A percentile compares a stretch with the other conserved stretches of the same genome.
Conservation (phyloP, 2,888 invertebrate genomes). For the Sylvicola cinctus region DNA sequence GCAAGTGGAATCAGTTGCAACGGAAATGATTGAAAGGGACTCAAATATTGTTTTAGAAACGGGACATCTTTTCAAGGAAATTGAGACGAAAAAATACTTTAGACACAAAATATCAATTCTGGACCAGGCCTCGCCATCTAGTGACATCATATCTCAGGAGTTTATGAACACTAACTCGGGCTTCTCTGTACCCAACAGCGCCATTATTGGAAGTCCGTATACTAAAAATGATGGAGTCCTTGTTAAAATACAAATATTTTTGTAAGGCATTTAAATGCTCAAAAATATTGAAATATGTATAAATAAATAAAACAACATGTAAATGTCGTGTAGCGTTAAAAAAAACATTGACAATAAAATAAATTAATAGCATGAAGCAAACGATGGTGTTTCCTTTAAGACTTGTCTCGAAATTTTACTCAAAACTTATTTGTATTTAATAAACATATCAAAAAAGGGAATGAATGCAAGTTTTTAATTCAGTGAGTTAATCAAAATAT, state of each 20-base stretch:
- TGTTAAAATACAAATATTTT: slow-evolving; percentile 32
- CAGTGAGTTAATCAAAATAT: too few species aligned
- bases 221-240: slow-evolving; percentile 27
- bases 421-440: too few species aligned
- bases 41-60: slow-evolving; percentile 19
- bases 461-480: too few species aligned
- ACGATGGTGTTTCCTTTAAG: too few species aligned
- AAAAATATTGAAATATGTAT: neutral
- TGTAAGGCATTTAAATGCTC: slow-evolving; percentile 15
- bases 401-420: too few species aligned
- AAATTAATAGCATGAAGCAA: too few species aligned
- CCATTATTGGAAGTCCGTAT: slow-evolving; percentile 26
- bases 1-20: slow-evolving; percentile 14
- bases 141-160: slow-evolving; percentile 21
- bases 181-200: slow-evolving; percentile 29
- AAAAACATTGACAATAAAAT: too few species aligned
- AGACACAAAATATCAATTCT: slow-evolving; percentile 21
- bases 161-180: slow-evolving; percentile 21
- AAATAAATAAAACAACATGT: neutral
- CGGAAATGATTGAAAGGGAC: slow-evolving; percentile 8
- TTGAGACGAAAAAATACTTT: slow-evolving; percentile 14
- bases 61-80: slow-evolving; percentile 18
- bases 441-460: too few species aligned
- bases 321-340: too few species aligned
- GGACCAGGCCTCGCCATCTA: slow-evolving; percentile 17